Evolutionary conservation across 2,113 vertebrate species (phyloP), one percentile per base, ranked within the genome.

Genomic region (Caretta caretta): DNA sequence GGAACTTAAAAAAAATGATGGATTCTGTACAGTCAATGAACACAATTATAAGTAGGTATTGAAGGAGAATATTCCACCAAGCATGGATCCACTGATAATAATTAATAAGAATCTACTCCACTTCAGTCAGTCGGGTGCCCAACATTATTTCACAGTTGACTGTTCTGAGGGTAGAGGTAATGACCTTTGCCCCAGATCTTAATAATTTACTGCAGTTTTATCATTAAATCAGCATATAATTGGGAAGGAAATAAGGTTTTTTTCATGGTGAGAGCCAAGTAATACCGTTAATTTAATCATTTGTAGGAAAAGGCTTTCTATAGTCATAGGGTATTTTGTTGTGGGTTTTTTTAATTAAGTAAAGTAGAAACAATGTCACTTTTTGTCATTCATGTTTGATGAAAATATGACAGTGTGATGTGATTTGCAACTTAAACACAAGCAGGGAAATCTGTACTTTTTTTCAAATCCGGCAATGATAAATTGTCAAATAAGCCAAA

Each of bases 181-280:
- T 95, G 97, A 98, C 97, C 97, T 98, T 98, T 98, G 93, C 95
- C 97, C 98, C 96, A 96, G 90, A 97, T 98, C 98, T 97, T 98
- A 98, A 98, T 97, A 98, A 98, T 98, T 98, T 98, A 96, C 97
- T 97, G 85, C 96, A 93, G 94, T 98, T 98, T 98, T 98, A 97
- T 98, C 96, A 97, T 98, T 98, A 98, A 98, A 98, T 98, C 94
- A 96, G 95, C 95, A 97, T 97, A 96, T 97, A 98, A 98, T 98
- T 98, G 96, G 91, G 96, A 98, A 97, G 97, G 97, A 98, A 98
- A 98, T 95, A 10, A 96, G 86, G 12, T 57, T 93, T 89, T 98
- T 98, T 95, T 93, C 65, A 4, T 87, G 0, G 1, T 42, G 75
- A 94, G 81, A 94, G 69, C 80, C 92, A 92, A 97, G 94, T 89